Percentiles rank a stretch among this genome's conserved stretches.
These are phyloP conservation scores for Pseudomyrmex concolor DNA, from an alignment of 1,140 invertebrate genomes.

Conservation along the genomic window DNA sequence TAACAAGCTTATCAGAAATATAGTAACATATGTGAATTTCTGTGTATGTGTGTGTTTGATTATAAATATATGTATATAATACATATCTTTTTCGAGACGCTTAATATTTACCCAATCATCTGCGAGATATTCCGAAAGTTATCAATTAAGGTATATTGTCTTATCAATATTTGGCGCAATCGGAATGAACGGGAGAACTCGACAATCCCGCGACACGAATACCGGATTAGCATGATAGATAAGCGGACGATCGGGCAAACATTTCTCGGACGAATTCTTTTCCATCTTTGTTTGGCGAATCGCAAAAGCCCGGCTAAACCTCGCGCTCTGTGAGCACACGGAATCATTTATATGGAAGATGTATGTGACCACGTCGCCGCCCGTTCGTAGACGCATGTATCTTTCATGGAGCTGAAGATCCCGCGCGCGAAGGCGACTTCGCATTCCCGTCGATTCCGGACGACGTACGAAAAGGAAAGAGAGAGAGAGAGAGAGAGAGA, in stretches of 20 bases:
- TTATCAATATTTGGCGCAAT: slow-evolving; percentile 28
- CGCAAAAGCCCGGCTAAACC: not conserved
- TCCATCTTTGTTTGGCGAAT: slow-evolving; percentile 26
- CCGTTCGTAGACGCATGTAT: slow-evolving; percentile 22
- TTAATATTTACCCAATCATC: not conserved
- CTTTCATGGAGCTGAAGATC: slow-evolving; percentile 20
- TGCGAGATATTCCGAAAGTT: not conserved
- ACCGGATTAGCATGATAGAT: slow-evolving; percentile 12
- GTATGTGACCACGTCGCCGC: slow-evolving; percentile 12
- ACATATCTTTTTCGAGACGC: not conserved
- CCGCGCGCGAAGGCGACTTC: not conserved
- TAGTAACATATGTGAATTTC: not conserved
- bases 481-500: no score
- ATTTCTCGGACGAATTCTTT: slow-evolving; percentile 19
- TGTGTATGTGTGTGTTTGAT: not conserved
- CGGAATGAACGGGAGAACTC: not conserved
- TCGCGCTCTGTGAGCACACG: not conserved
- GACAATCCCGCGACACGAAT: slow-evolving; percentile 16
- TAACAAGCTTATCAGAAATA: not conserved
- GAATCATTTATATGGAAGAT: slow-evolving; percentile 51
- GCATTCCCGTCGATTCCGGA: not conserved
- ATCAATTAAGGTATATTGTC: not conserved
- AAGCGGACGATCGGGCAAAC: slow-evolving; percentile 5
- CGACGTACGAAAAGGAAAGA: no score
- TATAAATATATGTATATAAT: no score